Evolutionary conservation across 1,140 invertebrate species (phyloP).

Genomic region (Danaus plexippus): DNA sequence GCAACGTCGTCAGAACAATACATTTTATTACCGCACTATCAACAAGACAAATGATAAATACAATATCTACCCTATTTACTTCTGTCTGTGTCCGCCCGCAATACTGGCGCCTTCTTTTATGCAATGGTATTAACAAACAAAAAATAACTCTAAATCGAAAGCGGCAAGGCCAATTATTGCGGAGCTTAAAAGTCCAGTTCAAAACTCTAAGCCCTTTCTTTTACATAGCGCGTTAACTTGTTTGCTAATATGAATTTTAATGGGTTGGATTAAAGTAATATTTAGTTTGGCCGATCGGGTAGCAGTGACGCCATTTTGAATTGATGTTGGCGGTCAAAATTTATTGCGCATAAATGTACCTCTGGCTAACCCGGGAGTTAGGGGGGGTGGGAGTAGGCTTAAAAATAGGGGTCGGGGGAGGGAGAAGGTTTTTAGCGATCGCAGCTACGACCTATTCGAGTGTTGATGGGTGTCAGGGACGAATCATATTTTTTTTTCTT

Average conservation of each 20-base stretch:
- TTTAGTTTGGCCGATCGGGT: conserved; percentile 26
- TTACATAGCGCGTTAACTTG: conserved; percentile 44
- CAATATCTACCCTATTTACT: conserved; percentile 64
- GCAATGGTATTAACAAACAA: conserved; percentile 28
- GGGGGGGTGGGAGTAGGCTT: conserved; percentile 64
- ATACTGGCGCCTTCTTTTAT: conserved; percentile 59
- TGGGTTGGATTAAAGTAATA: conserved; percentile 24
- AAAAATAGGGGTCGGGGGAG: conserved; percentile 63
- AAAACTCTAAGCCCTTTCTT: conserved; percentile 59
- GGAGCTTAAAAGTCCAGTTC: conserved; percentile 33
- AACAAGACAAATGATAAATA: conserved; percentile 68
- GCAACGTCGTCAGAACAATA: conserved; percentile 40
- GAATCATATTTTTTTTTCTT: conserved; percentile 24
- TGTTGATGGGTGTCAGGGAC: conserved; percentile 59
- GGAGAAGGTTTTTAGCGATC: conserved; percentile 68
- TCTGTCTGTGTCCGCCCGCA: conserved; percentile 48
- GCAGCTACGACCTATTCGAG: conserved; percentile 66
- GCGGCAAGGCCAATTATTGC: conserved; percentile 42
- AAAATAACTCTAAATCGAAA: conserved; percentile 28
- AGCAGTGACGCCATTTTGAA: conserved; percentile 55
- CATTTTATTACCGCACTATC: conserved; percentile 57
- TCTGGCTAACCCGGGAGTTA: conserved; percentile 69
- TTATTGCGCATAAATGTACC: conserved; percentile 71
- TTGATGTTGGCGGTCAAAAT: conserved; percentile 64
- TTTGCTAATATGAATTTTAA: conserved; percentile 31